phyloP scores from a whole-genome alignment of 1,140 invertebrate species.

The Heliconius nattereri region DNA sequence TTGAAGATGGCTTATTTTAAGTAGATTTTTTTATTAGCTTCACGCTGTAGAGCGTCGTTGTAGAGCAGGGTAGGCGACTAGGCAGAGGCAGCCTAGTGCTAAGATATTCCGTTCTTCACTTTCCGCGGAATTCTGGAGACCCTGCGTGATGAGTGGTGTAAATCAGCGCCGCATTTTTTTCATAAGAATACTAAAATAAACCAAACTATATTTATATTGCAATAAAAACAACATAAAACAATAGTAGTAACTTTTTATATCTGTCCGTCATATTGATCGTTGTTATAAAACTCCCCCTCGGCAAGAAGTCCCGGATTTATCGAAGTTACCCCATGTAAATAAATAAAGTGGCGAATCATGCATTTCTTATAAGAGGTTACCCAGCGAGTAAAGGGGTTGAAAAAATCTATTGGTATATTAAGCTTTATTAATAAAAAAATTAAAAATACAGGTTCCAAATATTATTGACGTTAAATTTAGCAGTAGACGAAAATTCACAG shows the following conservation, averaged over 20 bases:
- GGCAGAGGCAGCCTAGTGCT: too few relatives aligned
- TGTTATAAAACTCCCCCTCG: constrained; percentile 65
- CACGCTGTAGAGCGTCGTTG: too few relatives aligned
- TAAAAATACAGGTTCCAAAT: too few relatives aligned
- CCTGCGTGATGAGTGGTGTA: not conserved
- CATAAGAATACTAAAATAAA: not conserved
- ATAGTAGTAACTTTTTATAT: constrained; percentile 48
- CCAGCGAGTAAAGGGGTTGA: constrained; percentile 59
- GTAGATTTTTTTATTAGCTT: too few relatives aligned
- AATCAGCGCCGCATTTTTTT: too few relatives aligned
- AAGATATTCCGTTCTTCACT: too few relatives aligned
- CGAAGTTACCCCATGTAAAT: constrained; percentile 77
- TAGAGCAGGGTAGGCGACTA: too few relatives aligned
- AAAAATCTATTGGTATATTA: constrained; percentile 41
- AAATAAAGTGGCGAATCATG: constrained; percentile 75
- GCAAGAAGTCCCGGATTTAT: constrained; percentile 77
- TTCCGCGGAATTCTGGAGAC: too few relatives aligned
- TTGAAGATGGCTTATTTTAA: constrained; percentile 4
- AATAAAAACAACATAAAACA: constrained; percentile 23
- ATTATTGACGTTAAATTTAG: too few relatives aligned
- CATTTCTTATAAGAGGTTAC: constrained; percentile 74
- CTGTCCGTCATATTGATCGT: constrained; percentile 63
- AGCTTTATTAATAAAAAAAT: too few relatives aligned
- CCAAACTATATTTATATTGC: constrained; percentile 8
- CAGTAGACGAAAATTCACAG: too few relatives aligned